Evolutionary conservation across 2,797 vertebrate genomes (phyloP).

Genomic region (Paratrypauchen microcephalus): DNA sequence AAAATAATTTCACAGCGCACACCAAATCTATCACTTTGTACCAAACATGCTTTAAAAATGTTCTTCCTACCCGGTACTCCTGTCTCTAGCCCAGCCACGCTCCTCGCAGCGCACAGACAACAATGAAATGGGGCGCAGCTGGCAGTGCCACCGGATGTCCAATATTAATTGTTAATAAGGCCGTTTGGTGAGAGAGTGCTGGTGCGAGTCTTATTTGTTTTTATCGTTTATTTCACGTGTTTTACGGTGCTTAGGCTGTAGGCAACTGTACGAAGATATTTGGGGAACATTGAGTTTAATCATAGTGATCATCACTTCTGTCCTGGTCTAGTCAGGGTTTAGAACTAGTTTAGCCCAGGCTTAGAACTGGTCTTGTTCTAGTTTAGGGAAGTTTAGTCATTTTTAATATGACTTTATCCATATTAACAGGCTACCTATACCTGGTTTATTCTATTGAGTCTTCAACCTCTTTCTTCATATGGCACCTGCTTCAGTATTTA

Average conservation of each 20-base stretch:
- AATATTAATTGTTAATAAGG: constrained; percentile 70
- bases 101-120: constrained; percentile 58
- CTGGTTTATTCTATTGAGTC: no score
- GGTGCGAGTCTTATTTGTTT: neutral
- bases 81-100: constrained; percentile 44
- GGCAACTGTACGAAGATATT: neutral
- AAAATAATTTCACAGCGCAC: neutral
- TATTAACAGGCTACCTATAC: no score
- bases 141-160: constrained; percentile 75
- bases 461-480: no score
- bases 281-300: neutral
- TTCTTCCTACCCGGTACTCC: neutral
- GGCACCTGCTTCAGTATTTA: no score
- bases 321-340: neutral
- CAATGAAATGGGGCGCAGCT: constrained; percentile 75
- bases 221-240: neutral
- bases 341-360: neutral
- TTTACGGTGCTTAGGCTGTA: neutral
- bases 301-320: neutral
- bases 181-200: constrained; percentile 34
- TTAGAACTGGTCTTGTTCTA: neutral
- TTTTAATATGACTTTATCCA: neutral
- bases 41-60: neutral
- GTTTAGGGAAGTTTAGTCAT: neutral
- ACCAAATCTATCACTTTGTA: neutral